Evolutionary conservation across 1,140 invertebrate genomes (phyloP).

Genomic region (Drosophila leontia): DNA sequence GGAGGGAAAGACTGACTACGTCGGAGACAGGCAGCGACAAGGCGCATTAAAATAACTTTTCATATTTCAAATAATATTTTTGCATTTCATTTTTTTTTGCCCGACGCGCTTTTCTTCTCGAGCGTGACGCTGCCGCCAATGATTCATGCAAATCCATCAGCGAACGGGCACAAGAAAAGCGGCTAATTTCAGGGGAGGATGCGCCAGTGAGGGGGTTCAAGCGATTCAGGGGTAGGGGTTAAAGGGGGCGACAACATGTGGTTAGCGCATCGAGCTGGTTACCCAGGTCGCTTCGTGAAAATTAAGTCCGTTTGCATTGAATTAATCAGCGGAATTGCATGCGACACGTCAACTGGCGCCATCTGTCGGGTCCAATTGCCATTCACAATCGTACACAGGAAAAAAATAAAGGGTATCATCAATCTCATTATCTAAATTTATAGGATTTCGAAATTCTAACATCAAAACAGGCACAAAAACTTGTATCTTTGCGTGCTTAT

Average conservation of each 20-base stretch:
- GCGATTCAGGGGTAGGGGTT: neutral
- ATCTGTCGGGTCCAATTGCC: slow-evolving; percentile 66
- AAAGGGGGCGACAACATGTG: slow-evolving; percentile 56
- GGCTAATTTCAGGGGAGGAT: slow-evolving; percentile 15
- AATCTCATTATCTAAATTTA: neutral
- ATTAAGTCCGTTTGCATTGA: slow-evolving; percentile 74
- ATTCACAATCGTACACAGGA: neutral
- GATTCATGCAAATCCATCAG: slow-evolving; percentile 83
- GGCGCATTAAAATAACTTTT: slow-evolving; percentile 79
- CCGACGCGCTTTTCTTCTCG: slow-evolving; percentile 70
- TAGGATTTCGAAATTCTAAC: no score
- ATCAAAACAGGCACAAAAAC: neutral
- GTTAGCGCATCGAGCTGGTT: slow-evolving; percentile 43
- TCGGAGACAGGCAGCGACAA: slow-evolving; percentile 37
- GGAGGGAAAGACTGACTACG: neutral
- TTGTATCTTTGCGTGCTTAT: neutral
- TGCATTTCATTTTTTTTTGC: slow-evolving; percentile 59
- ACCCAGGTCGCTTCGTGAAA: slow-evolving; percentile 5
- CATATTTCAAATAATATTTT: slow-evolving; percentile 73
- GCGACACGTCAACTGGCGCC: slow-evolving; percentile 78
- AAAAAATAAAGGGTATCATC: neutral
- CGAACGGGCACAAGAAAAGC: slow-evolving; percentile 27
- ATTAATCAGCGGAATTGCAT: slow-evolving; percentile 82
- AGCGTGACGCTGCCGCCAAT: slow-evolving; percentile 79
- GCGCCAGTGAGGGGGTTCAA: neutral